These are phyloP conservation scores for Allacma fusca DNA, from an alignment of 2,888 invertebrate species.

Conservation along the genomic window DNA sequence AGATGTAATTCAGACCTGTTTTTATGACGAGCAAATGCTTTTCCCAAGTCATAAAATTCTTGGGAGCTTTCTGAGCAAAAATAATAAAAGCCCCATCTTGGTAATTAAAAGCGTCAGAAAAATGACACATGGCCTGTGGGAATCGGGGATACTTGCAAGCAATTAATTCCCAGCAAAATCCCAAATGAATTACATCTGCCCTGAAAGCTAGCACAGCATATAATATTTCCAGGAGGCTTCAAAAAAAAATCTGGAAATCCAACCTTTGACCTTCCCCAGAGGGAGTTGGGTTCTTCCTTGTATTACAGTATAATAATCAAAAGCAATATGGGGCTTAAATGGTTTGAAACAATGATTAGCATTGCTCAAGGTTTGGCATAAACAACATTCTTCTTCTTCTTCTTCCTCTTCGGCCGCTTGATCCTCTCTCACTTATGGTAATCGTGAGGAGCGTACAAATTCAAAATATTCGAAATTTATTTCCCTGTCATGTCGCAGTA, in stretches of 20 bases:
- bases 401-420: no score
- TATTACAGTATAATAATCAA: no score
- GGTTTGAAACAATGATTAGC: not conserved
- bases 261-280: not conserved
- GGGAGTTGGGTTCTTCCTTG: no score
- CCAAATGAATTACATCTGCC: not conserved
- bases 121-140: not conserved
- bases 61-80: not conserved
- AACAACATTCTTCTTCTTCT: no score
- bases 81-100: not conserved
- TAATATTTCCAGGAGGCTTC: not conserved
- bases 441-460: not conserved
- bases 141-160: not conserved
- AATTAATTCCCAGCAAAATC: not conserved
- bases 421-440: not conserved
- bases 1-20: not conserved
- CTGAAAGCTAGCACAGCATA: no score
- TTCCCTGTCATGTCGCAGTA: not conserved
- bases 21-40: not conserved
- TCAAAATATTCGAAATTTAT: not conserved
- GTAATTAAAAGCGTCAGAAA: constrained; percentile 11
- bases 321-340: no score
- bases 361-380: no score
- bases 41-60: not conserved
- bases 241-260: not conserved